Evolutionary conservation across 2,888 invertebrate species (phyloP).

Genomic region (Geotrupes spiniger): DNA sequence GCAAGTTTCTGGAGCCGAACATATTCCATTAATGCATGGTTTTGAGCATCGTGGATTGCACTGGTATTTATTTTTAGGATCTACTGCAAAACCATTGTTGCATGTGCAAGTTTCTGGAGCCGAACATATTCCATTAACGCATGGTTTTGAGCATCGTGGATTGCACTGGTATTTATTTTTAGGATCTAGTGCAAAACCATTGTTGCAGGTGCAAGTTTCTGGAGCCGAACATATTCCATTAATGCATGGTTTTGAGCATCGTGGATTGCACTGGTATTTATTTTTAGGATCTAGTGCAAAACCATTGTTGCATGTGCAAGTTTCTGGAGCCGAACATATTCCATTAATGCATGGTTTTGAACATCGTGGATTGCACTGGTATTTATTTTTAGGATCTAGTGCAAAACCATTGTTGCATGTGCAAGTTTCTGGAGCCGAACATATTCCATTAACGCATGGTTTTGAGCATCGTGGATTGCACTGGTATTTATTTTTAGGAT

Average conservation of each 20-base stretch:
- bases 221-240: conserved; percentile 42
- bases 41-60: conserved; percentile 14
- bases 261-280: conserved; percentile 31
- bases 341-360: conserved; percentile 20
- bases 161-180: conserved; percentile 20
- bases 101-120: conserved; percentile 23
- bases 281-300: conserved; percentile 29
- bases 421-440: conserved; percentile 29
- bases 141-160: conserved; percentile 29
- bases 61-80: conserved; percentile 18
- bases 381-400: conserved; percentile 19
- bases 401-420: conserved; percentile 17
- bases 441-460: conserved; percentile 30
- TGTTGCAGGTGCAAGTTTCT: conserved; percentile 40
- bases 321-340: conserved; percentile 26
- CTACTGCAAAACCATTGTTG: conserved; percentile 15
- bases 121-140: conserved; percentile 42
- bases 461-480: conserved; percentile 36
- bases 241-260: conserved; percentile 39
- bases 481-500: conserved; percentile 18
- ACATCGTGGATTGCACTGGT: conserved; percentile 24
- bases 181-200: conserved; percentile 13
- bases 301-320: conserved; percentile 28
- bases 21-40: conserved; percentile 19
- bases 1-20: conserved; percentile 19